Percentiles rank a stretch among this genome's conserved stretches.
phyloP scores from a whole-genome alignment of 2,113 vertebrate genomes.

The Chloropsis cyanopogon region DNA sequence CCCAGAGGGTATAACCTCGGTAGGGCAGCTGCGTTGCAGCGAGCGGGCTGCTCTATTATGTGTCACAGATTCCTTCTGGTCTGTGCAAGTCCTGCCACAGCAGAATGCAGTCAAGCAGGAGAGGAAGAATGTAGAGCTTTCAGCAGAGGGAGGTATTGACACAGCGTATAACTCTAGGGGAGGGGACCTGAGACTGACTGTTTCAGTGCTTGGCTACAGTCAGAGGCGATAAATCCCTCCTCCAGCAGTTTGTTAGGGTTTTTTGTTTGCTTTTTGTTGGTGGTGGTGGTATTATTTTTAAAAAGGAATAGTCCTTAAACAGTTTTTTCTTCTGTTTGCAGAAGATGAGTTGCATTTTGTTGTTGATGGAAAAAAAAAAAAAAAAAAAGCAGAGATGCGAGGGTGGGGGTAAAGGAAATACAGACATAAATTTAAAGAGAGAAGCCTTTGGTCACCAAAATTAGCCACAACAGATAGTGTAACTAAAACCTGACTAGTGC shows the following conservation, averaged over 20 bases:
- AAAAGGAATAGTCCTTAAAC: not conserved
- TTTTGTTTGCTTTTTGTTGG: not conserved
- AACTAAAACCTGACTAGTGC: slow-evolving; percentile 18
- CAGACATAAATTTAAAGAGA: slow-evolving; percentile 35
- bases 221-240: not conserved
- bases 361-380: not conserved
- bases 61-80: not conserved
- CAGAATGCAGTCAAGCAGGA: not conserved
- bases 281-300: not conserved
- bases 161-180: slow-evolving; percentile 33
- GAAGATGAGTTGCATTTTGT: not conserved
- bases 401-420: not conserved
- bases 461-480: slow-evolving; percentile 45
- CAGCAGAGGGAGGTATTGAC: slow-evolving; percentile 75
- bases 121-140: slow-evolving; percentile 51
- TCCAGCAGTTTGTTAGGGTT: not conserved
- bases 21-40: not conserved
- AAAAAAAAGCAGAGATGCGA: not conserved
- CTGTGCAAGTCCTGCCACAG: not conserved
- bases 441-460: slow-evolving; percentile 39
- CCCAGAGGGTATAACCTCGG: not conserved
- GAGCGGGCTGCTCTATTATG: not conserved
- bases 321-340: not conserved
- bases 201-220: not conserved
- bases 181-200: not conserved